Evolutionary conservation across 2,797 vertebrate species (phyloP).

Genomic region (Arrhamphus sclerolepis): DNA sequence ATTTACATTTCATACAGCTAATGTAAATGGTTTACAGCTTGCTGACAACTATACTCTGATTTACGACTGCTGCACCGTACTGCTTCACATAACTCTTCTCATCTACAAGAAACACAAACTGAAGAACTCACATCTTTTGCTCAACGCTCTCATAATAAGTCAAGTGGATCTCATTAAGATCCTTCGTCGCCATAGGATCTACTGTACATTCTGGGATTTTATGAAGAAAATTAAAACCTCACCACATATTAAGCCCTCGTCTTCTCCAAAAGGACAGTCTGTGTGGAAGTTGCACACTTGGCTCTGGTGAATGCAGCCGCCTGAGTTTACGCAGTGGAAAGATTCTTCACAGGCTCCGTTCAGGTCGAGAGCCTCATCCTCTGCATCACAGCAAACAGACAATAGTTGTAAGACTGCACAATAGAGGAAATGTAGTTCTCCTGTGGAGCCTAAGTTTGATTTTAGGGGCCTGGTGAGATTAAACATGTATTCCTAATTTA

Average conservation of each 20-base stretch:
- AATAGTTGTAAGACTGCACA: constrained; percentile 2
- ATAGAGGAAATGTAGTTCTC: not conserved
- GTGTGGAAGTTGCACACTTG: constrained; percentile 86
- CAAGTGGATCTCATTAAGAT: not conserved
- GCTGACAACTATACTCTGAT: constrained; percentile 29
- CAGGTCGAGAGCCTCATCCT: constrained; percentile 37
- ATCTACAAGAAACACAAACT: constrained; percentile 16
- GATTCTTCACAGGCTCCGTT: constrained; percentile 63
- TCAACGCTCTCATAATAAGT: constrained; percentile 9
- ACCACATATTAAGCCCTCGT: constrained; percentile 86
- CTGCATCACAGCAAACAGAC: constrained; percentile 50
- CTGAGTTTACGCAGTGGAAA: constrained; percentile 79
- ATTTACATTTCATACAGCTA: constrained; percentile 61
- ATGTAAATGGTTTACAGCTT: constrained; percentile 53
- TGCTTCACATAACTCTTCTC: constrained; percentile 13
- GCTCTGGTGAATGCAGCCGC: constrained; percentile 80
- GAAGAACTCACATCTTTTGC: constrained; percentile 2
- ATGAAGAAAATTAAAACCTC: constrained; percentile 44
- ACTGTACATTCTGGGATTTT: not conserved
- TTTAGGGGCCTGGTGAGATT: not conserved
- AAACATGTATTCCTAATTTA: no score
- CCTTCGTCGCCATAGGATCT: constrained; percentile 4
- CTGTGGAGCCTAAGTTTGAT: not conserved
- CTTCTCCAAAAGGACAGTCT: constrained; percentile 83
- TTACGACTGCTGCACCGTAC: constrained; percentile 4